Evolutionary conservation across 2,888 invertebrate species (phyloP), one percentile per base, ranked within the genome.

Genomic region (Dyspetes luteomarginatus): DNA sequence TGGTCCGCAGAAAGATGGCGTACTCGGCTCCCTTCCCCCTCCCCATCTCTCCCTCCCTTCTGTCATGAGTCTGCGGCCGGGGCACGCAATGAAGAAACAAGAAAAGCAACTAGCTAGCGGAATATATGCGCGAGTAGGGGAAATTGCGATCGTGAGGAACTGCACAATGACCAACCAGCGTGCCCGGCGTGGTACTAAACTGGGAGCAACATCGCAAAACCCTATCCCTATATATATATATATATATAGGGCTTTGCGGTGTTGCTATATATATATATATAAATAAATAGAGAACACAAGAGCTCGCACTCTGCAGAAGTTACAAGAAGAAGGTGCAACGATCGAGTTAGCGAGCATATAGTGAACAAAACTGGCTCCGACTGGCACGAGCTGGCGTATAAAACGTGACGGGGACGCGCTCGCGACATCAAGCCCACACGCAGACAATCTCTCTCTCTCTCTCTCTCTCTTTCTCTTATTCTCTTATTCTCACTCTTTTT

Each of bases 281-380:
- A 28, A 3, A 28, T 5, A 5, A 3, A 28, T 5, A 5, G 3
- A 36, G 12, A 7, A 36, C 12, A 36, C 36, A 12, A 2, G 12
- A 2, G 12, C 36, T 7, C 36, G 36, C 36, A 12, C 36, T 7
- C 36, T n/a, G n/a, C n/a, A n/a, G 36, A 9, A 36, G 9, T 7
- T 36, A 12, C 36, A 12, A 7, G 36, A 48, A 24, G 26, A 36
- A 62, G 73, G 68, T 73, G 68, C 73, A 62, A 62, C 52, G 65
- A 7, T 76, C 76, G 82, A 52, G 22, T 62, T 73, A 68, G 5
- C 48, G 15, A 1, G 36, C 36, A 1, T 2, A 36, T 12, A 12
- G 81, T 81, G 69, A 80, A 76, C 74, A 17, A 85, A 90, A 90
- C 90, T 87, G 89, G 90, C 88, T 90, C 69, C 83, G 89, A 90